Base-by-base conservation (phyloP, 2,797 vertebrate species). In the Sarcoramphus papa region DNA sequence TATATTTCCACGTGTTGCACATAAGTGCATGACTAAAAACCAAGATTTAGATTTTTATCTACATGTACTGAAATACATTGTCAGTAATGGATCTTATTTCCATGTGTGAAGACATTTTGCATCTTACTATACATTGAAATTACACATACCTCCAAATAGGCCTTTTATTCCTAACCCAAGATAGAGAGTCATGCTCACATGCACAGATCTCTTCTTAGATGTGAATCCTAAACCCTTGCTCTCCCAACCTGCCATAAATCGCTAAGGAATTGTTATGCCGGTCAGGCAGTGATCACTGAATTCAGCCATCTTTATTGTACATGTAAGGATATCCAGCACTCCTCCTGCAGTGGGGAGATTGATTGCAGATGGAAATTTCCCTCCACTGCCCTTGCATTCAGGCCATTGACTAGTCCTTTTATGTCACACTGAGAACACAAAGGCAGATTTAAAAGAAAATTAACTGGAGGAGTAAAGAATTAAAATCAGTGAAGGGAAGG, bases 361-460 rank as follows among this genome's bases (percentile, higher is more conserved):
- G 67, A 88, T 7, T 64, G 84, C 75, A 93, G 92, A 85, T 3
- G 33, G 75, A 93, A 80, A 84, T 82, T 79, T 59, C 82, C 62
- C 50, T 70, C 62, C 33, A 45, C 41, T 85, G 72, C 10, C 81
- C n/a, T 72, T 60, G 23, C 47, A 48, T 64, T 70, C 84, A 90
- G 73, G 73, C 54, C 9, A 3, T 13, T 81, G 47, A 72, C 64
- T 80, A 70, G 68, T 77, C 64, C 30, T 74, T 84, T 90, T 65
- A 68, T 43, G 57, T 37, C 50, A 85, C 45, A 59, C 64, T 65
- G 62, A 74, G 65, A 95, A 90, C 31, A 93, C 53, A 95, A 90
- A 91, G 56, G 81, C 74, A 82, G 68, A 87, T 80, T 80, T 59
- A 48, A 84, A 95, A 86, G 50, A 91, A 95, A 95, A 94, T 92